phyloP scores from a whole-genome alignment of 2,797 vertebrate genomes.

The Gouania willdenowi region DNA sequence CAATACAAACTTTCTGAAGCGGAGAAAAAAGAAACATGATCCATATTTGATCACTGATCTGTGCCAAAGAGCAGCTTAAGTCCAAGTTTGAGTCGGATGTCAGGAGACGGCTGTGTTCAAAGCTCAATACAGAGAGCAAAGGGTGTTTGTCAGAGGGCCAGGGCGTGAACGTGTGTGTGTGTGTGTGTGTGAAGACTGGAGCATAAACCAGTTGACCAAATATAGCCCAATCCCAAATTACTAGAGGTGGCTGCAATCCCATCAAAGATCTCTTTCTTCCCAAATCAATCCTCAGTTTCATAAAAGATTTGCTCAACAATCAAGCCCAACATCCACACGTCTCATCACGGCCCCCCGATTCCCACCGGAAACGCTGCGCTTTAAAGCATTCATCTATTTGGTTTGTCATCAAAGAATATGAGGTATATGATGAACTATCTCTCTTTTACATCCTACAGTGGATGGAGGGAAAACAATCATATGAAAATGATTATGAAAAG shows the following conservation, averaged over 20 bases:
- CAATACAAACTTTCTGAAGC: conserved; percentile 12
- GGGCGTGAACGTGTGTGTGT: conserved; percentile 6
- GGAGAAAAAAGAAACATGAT: conserved; percentile 8
- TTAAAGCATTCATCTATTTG: conserved; percentile 90
- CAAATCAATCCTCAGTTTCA: conserved; percentile 25
- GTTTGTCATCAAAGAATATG: conserved; percentile 90
- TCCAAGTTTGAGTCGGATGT: conserved; percentile 36
- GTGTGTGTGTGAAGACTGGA: conserved; percentile 24
- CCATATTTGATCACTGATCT: conserved; percentile 39
- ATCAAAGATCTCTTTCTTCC: conserved; percentile 7
- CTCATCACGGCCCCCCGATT: conserved; percentile 9
- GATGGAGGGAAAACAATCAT: conserved; percentile 38
- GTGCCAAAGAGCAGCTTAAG: conserved; percentile 42
- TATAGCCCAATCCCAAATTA: conserved; percentile 26
- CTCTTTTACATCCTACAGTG: conserved; percentile 78
- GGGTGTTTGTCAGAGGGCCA: conserved; percentile 37
- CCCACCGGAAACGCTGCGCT: conserved; percentile 61
- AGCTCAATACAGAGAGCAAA: conserved; percentile 58
- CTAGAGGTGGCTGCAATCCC: conserved; percentile 15
- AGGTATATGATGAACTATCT: conserved; percentile 95
- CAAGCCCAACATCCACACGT: conserved; percentile 17
- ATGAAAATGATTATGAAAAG: conserved; percentile 56
- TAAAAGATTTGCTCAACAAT: conserved; percentile 5
- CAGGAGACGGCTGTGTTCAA: conserved; percentile 63
- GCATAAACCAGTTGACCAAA: conserved; percentile 42